Evolutionary conservation across 1,140 invertebrate genomes (phyloP).

Genomic region (Potamilus streckersoni): DNA sequence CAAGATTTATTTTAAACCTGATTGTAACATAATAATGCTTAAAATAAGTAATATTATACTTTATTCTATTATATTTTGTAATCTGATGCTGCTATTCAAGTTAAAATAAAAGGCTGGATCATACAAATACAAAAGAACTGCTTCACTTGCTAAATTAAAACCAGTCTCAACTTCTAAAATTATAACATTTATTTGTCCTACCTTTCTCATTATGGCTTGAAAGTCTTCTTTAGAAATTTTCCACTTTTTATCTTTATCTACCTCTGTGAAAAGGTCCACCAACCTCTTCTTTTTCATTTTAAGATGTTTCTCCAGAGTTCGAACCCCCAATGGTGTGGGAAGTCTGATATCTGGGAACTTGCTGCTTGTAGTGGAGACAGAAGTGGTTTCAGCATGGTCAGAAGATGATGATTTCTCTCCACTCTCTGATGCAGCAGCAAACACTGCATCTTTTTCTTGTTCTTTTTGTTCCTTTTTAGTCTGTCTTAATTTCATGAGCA

Average conservation of each 20-base stretch:
- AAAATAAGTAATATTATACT: too few relatives aligned
- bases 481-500: slow-evolving; percentile 41
- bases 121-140: too few relatives aligned
- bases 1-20: too few relatives aligned
- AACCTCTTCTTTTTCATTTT: slow-evolving; percentile 56
- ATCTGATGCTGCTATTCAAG: too few relatives aligned
- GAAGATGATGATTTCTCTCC: slow-evolving; percentile 18
- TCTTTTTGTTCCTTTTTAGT: slow-evolving; percentile 10
- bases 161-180: background rate
- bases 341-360: slow-evolving; percentile 40
- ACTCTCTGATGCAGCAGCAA: slow-evolving; percentile 16
- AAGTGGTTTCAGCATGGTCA: slow-evolving; percentile 11
- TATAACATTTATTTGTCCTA: slow-evolving; percentile 21
- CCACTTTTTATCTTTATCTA: slow-evolving; percentile 65
- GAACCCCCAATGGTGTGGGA: slow-evolving; percentile 56
- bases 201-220: slow-evolving; percentile 50
- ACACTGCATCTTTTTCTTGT: background rate
- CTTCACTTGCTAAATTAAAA: too few relatives aligned
- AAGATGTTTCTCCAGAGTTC: slow-evolving; percentile 56
- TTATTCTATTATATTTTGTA: too few relatives aligned
- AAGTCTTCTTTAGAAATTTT: slow-evolving; percentile 58
- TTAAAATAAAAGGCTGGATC: too few relatives aligned
- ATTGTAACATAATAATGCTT: too few relatives aligned
- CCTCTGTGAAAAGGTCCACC: slow-evolving; percentile 57
- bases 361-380: slow-evolving; percentile 23